Evolutionary conservation across 2,113 vertebrate genomes (phyloP), one percentile per base, ranked within the genome.

Genomic region (Lepisosteus oculatus): DNA sequence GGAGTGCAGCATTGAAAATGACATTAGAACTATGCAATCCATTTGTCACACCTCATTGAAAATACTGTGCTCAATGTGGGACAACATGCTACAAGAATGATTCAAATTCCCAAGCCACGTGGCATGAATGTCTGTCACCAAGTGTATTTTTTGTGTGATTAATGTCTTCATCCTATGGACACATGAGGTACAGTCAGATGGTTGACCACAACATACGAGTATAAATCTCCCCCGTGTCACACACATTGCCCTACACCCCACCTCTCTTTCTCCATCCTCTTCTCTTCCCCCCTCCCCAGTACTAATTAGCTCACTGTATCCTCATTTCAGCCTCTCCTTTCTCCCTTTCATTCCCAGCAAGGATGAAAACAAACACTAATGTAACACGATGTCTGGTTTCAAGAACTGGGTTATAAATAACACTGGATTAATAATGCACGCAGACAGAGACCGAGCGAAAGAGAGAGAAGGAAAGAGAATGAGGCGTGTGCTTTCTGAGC

Each of bases 391-490:
- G 76, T 79, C 76, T 79, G 73, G 76, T 71, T 78, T 69, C 59
- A 80, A 74, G 55, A 64, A 45, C n/a, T 61, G 61, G 72, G 77
- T 79, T 84, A 84, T 79, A 82, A 82, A 82, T 82, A 84, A 74
- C 74, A 47, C 67, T 67, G 67, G 83, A 81, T 82, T 84, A 81
- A 82, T 84, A 84, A 82, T 82, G 79, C 79, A 77, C 76, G 45
- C 47, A 59, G 69, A 70, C 54, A 67, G 63, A 72, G 4, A 9
- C 61, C 11, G n/a, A 65, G 59, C 54, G 68, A 57, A 15, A 62
- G 63, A 69, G 72, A 44, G 6, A 43, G 57, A 5, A 43, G 5
- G 62, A 3, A 43, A 17, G 42, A 42, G 42, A 55, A 66, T 66
- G 72, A 61, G 54, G 13, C 7, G 17, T 71, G 72, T 43, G 78